These are phyloP conservation scores for Apantesis nais DNA, from an alignment of 2,888 invertebrate species.

Conservation along the genomic window DNA sequence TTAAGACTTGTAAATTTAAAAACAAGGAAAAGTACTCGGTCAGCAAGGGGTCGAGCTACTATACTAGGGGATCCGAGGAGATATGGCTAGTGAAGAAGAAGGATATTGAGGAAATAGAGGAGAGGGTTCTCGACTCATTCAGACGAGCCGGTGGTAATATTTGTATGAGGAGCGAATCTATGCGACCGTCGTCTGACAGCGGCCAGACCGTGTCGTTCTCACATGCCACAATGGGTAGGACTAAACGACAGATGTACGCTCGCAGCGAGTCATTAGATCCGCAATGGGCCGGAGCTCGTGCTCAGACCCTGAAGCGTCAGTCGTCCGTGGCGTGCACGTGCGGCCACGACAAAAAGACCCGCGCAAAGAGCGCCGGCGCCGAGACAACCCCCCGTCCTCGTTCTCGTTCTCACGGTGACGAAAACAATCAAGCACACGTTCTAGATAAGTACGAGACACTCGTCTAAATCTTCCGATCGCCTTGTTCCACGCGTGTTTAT, in stretches of 20 bases:
- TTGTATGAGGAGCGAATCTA: conserved; percentile 52
- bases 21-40: conserved; percentile 75
- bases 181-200: conserved; percentile 63
- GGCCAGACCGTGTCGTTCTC: conserved; percentile 61
- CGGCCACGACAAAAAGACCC: conserved; percentile 78
- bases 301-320: conserved; percentile 77
- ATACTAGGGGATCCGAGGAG: conserved; percentile 79
- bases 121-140: conserved; percentile 78
- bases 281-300: conserved; percentile 66
- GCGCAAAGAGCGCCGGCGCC: conserved; percentile 65
- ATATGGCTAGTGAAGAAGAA: conserved; percentile 84
- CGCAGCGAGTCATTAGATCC: conserved; percentile 79
- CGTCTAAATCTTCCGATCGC: conserved; percentile 60
- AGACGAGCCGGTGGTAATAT: conserved; percentile 71
- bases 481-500: conserved; percentile 32
- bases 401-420: conserved; percentile 77
- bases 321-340: conserved; percentile 80
- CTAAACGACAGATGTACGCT: conserved; percentile 63
- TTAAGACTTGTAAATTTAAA: conserved; percentile 74
- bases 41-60: conserved; percentile 79
- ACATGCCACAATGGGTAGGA: conserved; percentile 69
- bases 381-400: conserved; percentile 59
- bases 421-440: conserved; percentile 71
- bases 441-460: conserved; percentile 83
- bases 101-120: conserved; percentile 81